Percentiles rank a stretch among this genome's conserved stretches.
Conservation (phyloP, 1,140 invertebrate genomes). For the Trinorchestia longiramus region DNA sequence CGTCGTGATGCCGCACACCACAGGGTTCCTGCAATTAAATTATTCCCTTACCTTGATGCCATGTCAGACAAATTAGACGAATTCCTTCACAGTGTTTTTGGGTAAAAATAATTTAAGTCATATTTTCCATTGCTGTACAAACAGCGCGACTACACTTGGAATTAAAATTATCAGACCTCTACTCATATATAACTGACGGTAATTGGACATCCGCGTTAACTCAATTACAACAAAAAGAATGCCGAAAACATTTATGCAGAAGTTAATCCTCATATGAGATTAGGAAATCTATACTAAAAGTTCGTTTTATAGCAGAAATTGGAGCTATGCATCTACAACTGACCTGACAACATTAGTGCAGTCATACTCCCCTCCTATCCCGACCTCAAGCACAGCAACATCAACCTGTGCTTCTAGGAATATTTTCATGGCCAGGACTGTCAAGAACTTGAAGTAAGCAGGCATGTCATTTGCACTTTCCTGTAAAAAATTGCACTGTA, state of each 20-base stretch:
- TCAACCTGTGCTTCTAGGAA: slow-evolving; percentile 91
- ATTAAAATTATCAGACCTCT: too few species aligned
- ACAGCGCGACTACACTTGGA: too few species aligned
- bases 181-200: too few species aligned
- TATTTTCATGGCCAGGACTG: slow-evolving; percentile 89
- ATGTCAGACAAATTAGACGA: too few species aligned
- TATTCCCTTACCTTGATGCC: not conserved
- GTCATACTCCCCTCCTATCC: slow-evolving; percentile 95
- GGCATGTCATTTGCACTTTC: slow-evolving; percentile 80
- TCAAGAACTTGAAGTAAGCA: slow-evolving; percentile 94
- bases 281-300: too few species aligned
- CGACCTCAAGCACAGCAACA: slow-evolving; percentile 95
- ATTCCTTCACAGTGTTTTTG: too few species aligned
- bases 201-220: too few species aligned
- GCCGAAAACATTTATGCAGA: too few species aligned
- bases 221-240: too few species aligned
- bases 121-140: too few species aligned
- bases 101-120: too few species aligned
- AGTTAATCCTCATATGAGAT: too few species aligned
- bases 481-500: slow-evolving; percentile 13
- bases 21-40: slow-evolving; percentile 74
- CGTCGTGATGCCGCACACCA: slow-evolving; percentile 90
- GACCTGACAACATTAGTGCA: slow-evolving; percentile 92
- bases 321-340: not conserved
- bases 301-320: not conserved